These are phyloP conservation scores for Aphaenogaster floridana DNA, from an alignment of 1,140 invertebrate genomes.

Conservation along the genomic window DNA sequence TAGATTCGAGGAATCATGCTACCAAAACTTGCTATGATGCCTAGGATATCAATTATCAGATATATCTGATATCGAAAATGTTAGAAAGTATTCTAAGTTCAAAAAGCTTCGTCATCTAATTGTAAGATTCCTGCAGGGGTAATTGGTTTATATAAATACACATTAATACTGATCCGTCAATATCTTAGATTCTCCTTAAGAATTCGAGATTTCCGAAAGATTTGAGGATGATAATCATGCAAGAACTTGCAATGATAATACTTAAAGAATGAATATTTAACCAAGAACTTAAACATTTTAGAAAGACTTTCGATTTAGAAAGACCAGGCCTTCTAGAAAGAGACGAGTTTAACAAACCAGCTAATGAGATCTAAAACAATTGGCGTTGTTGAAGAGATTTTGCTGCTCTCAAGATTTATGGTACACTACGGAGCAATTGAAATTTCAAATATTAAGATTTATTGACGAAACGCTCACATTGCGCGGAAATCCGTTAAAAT, in stretches of 20 bases:
- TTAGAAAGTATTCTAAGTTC: not conserved
- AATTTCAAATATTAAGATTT: constrained; percentile 6
- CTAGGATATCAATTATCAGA: not conserved
- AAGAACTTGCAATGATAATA: not conserved
- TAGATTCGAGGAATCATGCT: not conserved
- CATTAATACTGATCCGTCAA: not conserved
- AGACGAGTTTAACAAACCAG: not conserved
- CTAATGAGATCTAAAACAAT: not conserved
- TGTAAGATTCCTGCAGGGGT: not conserved
- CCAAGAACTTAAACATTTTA: not conserved
- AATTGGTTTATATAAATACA: not conserved
- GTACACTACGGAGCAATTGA: not conserved
- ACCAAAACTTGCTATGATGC: not conserved
- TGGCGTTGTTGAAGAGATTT: not conserved
- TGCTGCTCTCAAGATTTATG: not conserved
- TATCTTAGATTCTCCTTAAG: not conserved
- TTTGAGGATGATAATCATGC: not conserved
- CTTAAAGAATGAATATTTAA: not conserved
- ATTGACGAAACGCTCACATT: not conserved
- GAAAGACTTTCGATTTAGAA: not conserved
- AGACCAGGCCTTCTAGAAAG: not conserved
- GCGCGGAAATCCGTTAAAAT: not conserved
- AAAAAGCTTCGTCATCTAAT: not conserved
- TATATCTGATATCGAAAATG: not conserved
- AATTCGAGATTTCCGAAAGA: constrained; percentile 1